Evolutionary conservation across 1,140 invertebrate species (phyloP).

Genomic region (Gerris buenoi): DNA sequence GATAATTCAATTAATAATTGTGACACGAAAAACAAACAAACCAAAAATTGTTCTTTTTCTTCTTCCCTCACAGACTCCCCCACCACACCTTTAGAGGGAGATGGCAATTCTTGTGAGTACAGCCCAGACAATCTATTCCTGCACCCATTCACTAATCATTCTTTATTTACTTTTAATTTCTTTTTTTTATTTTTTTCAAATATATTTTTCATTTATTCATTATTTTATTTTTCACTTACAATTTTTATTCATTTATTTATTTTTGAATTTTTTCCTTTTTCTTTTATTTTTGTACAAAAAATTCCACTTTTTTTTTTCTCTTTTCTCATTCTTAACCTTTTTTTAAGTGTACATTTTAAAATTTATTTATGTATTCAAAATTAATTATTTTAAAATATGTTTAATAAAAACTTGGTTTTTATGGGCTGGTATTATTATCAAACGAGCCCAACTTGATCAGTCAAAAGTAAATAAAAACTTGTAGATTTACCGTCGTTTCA

Average conservation of each 20-base stretch:
- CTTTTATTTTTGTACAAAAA: not conserved
- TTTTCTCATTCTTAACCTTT: not conserved
- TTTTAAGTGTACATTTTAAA: too few species aligned
- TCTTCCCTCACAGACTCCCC: not conserved
- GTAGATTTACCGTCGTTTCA: too few species aligned
- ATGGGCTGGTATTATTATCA: too few species aligned
- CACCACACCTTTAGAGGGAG: not conserved
- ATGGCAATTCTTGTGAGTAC: slow-evolving; percentile 3
- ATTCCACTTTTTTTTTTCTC: not conserved
- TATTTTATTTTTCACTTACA: not conserved
- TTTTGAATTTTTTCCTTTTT: not conserved
- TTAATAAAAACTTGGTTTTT: too few species aligned
- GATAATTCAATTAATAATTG: not conserved
- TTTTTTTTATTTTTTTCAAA: not conserved
- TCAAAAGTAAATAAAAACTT: too few species aligned
- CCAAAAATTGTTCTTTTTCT: too few species aligned
- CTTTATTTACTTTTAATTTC: not conserved
- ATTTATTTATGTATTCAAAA: too few species aligned
- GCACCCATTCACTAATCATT: not conserved
- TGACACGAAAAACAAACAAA: too few species aligned
- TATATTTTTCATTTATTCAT: not conserved
- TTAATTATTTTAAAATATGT: too few species aligned
- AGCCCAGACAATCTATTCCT: not conserved
- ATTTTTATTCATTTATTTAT: not conserved
- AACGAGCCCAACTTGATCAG: too few species aligned